Evolutionary conservation across 2,113 vertebrate species (phyloP).

Genomic region (Caretta caretta): DNA sequence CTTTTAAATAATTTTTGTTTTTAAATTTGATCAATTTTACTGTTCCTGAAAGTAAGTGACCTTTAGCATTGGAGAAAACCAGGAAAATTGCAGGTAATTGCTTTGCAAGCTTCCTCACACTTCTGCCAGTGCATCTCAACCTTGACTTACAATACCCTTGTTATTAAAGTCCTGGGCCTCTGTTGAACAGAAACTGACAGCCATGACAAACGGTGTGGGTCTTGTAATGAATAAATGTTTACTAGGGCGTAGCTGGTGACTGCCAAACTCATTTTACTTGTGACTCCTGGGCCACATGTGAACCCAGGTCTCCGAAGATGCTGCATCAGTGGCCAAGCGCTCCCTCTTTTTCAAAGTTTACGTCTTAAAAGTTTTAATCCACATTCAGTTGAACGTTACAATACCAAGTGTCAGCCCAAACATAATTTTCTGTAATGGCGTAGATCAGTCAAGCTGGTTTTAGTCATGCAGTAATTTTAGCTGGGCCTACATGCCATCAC

Average conservation of each 20-base stretch:
- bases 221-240: neutral
- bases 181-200: neutral
- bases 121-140: neutral
- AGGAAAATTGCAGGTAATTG: neutral
- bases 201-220: neutral
- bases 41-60: constrained; percentile 13
- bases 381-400: neutral
- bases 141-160: neutral
- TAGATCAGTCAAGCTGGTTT: fast-evolving
- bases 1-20: constrained; percentile 25
- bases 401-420: neutral
- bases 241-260: neutral
- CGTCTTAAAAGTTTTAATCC: neutral
- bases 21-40: constrained; percentile 25
- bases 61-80: neutral
- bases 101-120: constrained; percentile 27
- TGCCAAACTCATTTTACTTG: neutral
- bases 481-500: neutral
- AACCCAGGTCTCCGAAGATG: neutral
- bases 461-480: neutral
- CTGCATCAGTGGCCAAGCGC: neutral
- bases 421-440: neutral
- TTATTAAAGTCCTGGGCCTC: neutral
- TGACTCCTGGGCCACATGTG: fast-evolving
- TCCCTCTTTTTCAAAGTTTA: neutral